Percentiles rank a stretch among this genome's conserved stretches.
phyloP scores from a whole-genome alignment of 2,113 vertebrate species.

The Lanius ludovicianus region DNA sequence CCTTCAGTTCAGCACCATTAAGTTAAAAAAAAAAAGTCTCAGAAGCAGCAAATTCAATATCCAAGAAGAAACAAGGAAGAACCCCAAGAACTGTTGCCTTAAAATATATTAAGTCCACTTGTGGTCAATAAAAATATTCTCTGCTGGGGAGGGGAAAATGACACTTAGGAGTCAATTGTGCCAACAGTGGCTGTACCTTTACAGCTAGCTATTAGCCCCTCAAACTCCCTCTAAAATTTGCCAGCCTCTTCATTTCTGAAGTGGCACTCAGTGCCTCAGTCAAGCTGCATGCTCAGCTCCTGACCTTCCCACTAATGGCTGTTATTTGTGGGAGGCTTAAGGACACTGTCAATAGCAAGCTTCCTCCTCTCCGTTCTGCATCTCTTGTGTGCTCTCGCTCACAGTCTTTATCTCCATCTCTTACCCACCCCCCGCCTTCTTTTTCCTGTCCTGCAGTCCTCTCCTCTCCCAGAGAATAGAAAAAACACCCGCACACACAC shows the following conservation, averaged over 20 bases:
- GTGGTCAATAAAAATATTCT: slow-evolving; percentile 82
- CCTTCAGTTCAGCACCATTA: slow-evolving; percentile 81
- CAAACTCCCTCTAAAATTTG: slow-evolving; percentile 88
- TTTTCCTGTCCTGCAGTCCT: slow-evolving; percentile 66
- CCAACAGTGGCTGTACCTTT: slow-evolving; percentile 82
- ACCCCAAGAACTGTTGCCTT: slow-evolving; percentile 77
- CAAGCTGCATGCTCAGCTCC: slow-evolving; percentile 92
- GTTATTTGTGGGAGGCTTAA: slow-evolving; percentile 96
- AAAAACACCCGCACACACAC: background rate
- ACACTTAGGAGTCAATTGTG: slow-evolving; percentile 76
- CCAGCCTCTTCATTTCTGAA: slow-evolving; percentile 93
- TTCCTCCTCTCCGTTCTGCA: slow-evolving; percentile 78
- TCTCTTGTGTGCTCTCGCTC: slow-evolving; percentile 67
- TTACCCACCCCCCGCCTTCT: background rate
- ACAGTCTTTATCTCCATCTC: slow-evolving; percentile 69
- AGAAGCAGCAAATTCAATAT: slow-evolving; percentile 83
- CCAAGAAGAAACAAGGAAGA: slow-evolving; percentile 77
- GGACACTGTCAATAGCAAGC: slow-evolving; percentile 89
- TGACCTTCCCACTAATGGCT: slow-evolving; percentile 95
- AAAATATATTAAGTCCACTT: slow-evolving; percentile 84
- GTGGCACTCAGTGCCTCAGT: slow-evolving; percentile 94
- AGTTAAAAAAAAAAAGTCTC: slow-evolving; percentile 78
- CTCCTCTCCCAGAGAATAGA: slow-evolving; percentile 51
- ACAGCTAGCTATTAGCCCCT: slow-evolving; percentile 81
- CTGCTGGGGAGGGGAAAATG: slow-evolving; percentile 55